Conservation (phyloP, 2,888 invertebrate genomes). For the Nephrocerus scutellatus region DNA sequence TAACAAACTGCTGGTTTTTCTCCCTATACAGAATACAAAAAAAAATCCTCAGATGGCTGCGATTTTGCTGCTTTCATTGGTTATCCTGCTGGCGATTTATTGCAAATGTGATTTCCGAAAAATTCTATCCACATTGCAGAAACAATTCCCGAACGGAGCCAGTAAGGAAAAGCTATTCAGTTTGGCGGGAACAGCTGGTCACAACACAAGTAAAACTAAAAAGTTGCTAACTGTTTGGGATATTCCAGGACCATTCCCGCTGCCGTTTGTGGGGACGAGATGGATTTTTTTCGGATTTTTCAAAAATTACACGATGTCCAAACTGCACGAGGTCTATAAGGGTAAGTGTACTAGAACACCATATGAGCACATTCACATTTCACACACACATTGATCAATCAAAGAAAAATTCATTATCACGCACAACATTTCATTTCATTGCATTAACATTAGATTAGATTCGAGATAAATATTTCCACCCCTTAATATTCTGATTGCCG, state of each 20-base stretch:
- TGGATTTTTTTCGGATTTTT: slow-evolving; percentile 64
- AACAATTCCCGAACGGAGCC: background rate
- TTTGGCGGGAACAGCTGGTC: too few species aligned
- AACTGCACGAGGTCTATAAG: slow-evolving; percentile 71
- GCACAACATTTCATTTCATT: background rate
- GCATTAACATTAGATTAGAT: background rate
- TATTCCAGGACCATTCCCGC: slow-evolving; percentile 66
- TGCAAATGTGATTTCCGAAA: slow-evolving; percentile 38
- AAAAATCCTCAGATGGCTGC: too few species aligned
- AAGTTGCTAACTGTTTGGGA: slow-evolving; percentile 38
- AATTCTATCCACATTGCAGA: slow-evolving; percentile 24
- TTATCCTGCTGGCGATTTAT: slow-evolving; percentile 39
- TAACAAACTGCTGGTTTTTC: too few species aligned
- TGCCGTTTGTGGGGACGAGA: slow-evolving; percentile 71
- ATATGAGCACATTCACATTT: too few species aligned
- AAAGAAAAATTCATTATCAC: background rate
- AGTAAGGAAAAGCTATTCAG: too few species aligned
- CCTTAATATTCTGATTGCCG: too few species aligned
- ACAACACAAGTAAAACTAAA: too few species aligned
- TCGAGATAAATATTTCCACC: too few species aligned
- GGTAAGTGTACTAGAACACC: slow-evolving; percentile 52
- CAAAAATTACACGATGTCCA: slow-evolving; percentile 59
- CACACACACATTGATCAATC: too few species aligned
- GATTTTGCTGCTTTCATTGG: slow-evolving; percentile 39
- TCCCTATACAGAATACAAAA: too few species aligned